Evolutionary conservation across 2,888 invertebrate species (phyloP).

Genomic region (Phyllotreta striolata): DNA sequence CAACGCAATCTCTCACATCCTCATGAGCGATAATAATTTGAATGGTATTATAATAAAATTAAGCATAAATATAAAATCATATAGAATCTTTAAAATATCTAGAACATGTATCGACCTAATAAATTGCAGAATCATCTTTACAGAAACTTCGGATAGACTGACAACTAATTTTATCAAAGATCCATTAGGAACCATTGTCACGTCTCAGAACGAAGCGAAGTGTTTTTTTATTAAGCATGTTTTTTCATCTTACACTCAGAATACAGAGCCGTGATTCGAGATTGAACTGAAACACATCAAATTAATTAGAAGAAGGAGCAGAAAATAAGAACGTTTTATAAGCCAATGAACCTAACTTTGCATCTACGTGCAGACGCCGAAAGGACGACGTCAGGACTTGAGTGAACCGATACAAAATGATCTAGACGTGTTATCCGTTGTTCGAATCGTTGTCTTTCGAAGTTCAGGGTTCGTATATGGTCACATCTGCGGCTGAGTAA

Average conservation of each 20-base stretch:
- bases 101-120: too few relatives aligned
- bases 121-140: constrained; percentile 8
- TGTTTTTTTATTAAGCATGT: constrained; percentile 13
- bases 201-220: constrained; percentile 13
- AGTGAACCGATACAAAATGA: constrained; percentile 52
- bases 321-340: too few relatives aligned
- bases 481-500: constrained; percentile 54
- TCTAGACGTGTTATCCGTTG: constrained; percentile 53
- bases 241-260: constrained; percentile 12
- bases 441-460: constrained; percentile 47
- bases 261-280: constrained; percentile 9
- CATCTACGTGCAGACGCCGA: constrained; percentile 10
- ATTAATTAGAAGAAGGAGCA: too few relatives aligned
- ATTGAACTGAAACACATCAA: background rate
- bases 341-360: background rate
- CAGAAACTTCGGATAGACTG: constrained; percentile 2
- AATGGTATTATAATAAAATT: too few relatives aligned
- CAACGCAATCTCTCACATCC: too few relatives aligned
- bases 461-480: constrained; percentile 50
- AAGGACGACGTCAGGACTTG: constrained; percentile 30
- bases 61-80: too few relatives aligned
- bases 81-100: too few relatives aligned
- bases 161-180: constrained; percentile 17
- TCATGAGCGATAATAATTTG: too few relatives aligned
- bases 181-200: constrained; percentile 14